Conservation (phyloP, 2,797 vertebrate genomes). For the Malurus splendens region DNA sequence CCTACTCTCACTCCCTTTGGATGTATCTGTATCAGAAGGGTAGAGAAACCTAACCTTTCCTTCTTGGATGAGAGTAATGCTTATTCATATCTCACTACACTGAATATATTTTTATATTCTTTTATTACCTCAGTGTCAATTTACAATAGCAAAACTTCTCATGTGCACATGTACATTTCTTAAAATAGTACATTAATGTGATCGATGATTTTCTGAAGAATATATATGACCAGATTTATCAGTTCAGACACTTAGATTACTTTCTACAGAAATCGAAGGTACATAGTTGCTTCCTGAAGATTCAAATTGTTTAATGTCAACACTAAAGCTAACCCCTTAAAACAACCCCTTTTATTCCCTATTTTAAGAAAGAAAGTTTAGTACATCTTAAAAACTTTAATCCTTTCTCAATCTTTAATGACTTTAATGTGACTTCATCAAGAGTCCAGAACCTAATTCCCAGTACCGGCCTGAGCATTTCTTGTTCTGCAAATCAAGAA, state of each 20-base stretch:
- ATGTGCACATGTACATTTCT: not conserved
- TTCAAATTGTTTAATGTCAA: not conserved
- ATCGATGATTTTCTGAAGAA: not conserved
- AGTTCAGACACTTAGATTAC: not conserved
- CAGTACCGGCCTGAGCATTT: not conserved
- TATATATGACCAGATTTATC: not conserved
- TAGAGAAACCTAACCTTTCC: not conserved
- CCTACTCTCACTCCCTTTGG: not conserved
- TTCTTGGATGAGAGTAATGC: not conserved
- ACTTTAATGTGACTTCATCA: not conserved
- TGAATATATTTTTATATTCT: not conserved
- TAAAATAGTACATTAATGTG: not conserved
- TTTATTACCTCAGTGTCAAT: not conserved
- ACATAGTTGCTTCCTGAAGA: not conserved
- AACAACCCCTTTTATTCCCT: not conserved
- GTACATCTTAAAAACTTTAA: not conserved
- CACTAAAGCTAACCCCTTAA: not conserved
- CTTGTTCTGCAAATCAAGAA: not conserved
- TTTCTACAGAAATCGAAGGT: not conserved
- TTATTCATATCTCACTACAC: not conserved
- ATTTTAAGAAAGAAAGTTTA: not conserved
- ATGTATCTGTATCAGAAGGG: not conserved
- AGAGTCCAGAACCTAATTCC: not conserved
- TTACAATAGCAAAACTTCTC: not conserved
- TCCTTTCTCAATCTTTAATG: not conserved